Percentiles rank a stretch among this genome's conserved stretches.
Conservation (phyloP, 2,113 vertebrate species). For the Terrapene triunguis region DNA sequence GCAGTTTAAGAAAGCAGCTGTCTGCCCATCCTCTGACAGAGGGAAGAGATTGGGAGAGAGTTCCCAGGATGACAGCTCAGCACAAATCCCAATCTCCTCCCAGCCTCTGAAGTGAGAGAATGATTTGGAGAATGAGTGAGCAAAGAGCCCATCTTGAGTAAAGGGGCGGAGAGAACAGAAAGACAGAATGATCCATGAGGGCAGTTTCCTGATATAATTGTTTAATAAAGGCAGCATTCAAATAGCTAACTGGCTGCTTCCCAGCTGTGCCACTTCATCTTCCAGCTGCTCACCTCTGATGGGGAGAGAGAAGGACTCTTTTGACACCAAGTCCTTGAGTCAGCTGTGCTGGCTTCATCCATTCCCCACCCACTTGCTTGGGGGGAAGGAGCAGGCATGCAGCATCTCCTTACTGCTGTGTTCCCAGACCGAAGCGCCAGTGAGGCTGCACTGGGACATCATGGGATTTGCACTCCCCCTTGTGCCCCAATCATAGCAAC, state of each 20-base stretch:
- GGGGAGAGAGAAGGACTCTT: neutral
- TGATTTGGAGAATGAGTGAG: neutral
- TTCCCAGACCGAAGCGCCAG: accelerated
- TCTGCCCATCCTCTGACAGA: neutral
- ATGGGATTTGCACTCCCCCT: too few species aligned
- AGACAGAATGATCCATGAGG: neutral
- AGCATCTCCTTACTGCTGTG: neutral
- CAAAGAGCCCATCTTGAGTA: neutral
- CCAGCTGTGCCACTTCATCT: neutral
- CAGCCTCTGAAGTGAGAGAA: neutral
- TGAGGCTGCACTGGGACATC: neutral
- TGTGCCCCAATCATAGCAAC: neutral
- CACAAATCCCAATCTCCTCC: neutral
- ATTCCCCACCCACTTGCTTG: neutral
- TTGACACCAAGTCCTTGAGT: neutral
- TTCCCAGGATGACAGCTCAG: neutral
- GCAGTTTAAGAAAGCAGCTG: neutral
- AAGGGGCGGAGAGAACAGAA: neutral
- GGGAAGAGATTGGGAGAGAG: neutral
- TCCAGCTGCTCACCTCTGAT: neutral
- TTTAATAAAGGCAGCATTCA: neutral
- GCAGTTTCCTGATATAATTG: neutral
- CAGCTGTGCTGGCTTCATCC: neutral
- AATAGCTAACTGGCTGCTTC: neutral
- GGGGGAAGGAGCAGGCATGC: neutral